Percentiles rank a stretch among this genome's conserved stretches.
Evolutionary conservation across 2,888 invertebrate genomes (phyloP).

Genomic region (Pammene aurita): DNA sequence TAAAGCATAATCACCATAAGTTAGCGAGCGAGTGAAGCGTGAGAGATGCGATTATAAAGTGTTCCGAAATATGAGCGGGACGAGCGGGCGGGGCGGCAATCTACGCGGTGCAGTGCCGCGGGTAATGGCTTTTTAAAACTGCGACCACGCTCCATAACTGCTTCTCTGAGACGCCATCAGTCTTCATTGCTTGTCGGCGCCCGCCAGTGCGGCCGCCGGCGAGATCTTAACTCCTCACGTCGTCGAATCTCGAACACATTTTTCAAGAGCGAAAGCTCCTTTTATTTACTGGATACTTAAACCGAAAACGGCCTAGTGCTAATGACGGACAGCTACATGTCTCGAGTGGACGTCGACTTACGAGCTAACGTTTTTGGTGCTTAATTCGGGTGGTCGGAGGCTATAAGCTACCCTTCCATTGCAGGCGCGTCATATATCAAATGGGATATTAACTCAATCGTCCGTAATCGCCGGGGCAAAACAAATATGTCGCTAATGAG

Average conservation of each 20-base stretch:
- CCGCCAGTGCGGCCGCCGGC: slow-evolving; percentile 68
- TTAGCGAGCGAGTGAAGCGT: slow-evolving; percentile 81
- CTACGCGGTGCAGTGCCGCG: slow-evolving; percentile 79
- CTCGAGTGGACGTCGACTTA: slow-evolving; percentile 44
- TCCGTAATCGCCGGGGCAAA: slow-evolving; percentile 72
- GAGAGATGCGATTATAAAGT: slow-evolving; percentile 83
- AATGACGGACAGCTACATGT: slow-evolving; percentile 28
- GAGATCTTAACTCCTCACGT: slow-evolving; percentile 77
- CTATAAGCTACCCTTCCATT: slow-evolving; percentile 64
- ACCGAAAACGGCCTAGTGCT: slow-evolving; percentile 39
- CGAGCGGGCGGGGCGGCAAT: slow-evolving; percentile 66
- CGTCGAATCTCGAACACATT: slow-evolving; percentile 65
- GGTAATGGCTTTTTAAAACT: slow-evolving; percentile 84
- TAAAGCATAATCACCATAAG: slow-evolving; percentile 83
- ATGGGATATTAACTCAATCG: slow-evolving; percentile 77
- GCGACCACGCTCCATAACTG: slow-evolving; percentile 83
- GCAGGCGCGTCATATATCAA: slow-evolving; percentile 71
- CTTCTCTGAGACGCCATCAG: slow-evolving; percentile 81
- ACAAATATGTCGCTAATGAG: slow-evolving; percentile 79
- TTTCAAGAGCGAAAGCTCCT: slow-evolving; percentile 57
- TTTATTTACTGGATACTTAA: slow-evolving; percentile 57
- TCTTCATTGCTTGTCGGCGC: slow-evolving; percentile 84
- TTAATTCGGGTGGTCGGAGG: slow-evolving; percentile 56
- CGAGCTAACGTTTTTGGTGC: slow-evolving; percentile 48
- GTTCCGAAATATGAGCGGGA: slow-evolving; percentile 80